Evolutionary conservation across 2,113 vertebrate species (phyloP).

Genomic region (Prionailurus bengalensis): DNA sequence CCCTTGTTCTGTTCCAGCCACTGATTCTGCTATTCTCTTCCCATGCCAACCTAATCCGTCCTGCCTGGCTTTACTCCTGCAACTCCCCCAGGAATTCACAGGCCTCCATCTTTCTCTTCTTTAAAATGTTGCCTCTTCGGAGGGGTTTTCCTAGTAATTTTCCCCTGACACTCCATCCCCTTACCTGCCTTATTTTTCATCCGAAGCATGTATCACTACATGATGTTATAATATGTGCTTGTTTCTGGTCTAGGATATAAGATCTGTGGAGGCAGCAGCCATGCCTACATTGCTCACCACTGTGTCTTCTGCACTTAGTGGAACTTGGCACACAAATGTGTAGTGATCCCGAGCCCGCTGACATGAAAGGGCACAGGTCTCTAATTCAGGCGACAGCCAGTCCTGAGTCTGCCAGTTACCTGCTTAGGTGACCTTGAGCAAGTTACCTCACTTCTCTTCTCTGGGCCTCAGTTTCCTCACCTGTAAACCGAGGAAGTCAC

Average conservation of each 20-base stretch:
- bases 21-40: not conserved
- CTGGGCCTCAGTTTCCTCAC: not conserved
- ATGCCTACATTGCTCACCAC: fast-evolving
- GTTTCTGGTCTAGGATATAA: conserved; percentile 32
- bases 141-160: not conserved
- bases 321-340: not conserved
- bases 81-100: not conserved
- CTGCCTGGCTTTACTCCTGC: not conserved
- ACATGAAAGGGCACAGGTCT: not conserved
- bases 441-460: not conserved
- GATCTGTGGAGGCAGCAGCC: not conserved
- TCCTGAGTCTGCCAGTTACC: not conserved
- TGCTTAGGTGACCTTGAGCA: not conserved
- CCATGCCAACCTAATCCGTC: not conserved
- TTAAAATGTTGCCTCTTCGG: not conserved
- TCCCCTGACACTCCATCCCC: not conserved
- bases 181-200: not conserved
- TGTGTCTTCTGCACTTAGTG: not conserved
- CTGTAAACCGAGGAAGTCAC: not conserved
- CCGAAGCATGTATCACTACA: not conserved
- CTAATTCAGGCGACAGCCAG: not conserved
- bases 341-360: not conserved
- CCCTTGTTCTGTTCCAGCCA: not conserved
- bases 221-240: not conserved
- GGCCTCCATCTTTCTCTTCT: conserved; percentile 5